phyloP scores from a whole-genome alignment of 2,888 invertebrate species.

The Xestia sexstrigata region DNA sequence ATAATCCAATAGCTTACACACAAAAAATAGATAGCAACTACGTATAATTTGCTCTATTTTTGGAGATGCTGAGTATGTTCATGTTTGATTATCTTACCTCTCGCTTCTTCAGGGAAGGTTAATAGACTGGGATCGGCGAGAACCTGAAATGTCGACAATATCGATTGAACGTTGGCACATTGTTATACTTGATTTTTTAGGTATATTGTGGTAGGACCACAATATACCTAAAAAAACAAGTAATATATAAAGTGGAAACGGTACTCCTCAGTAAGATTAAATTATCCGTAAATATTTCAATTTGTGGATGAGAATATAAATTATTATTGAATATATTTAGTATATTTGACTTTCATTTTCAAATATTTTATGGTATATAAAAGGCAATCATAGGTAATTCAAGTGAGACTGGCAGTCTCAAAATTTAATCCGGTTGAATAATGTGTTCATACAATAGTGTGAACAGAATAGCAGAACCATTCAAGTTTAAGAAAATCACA shows the following conservation, averaged over 20 bases:
- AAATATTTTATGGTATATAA: background rate
- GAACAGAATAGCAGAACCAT: background rate
- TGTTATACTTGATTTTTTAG: background rate
- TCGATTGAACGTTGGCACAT: background rate
- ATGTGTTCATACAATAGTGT: background rate
- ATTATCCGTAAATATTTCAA: background rate
- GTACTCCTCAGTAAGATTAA: background rate
- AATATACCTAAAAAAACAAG: too few species aligned
- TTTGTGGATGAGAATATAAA: too few species aligned
- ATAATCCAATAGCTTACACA: background rate
- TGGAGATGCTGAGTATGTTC: background rate
- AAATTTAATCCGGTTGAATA: background rate
- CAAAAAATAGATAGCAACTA: background rate
- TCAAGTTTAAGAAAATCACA: background rate
- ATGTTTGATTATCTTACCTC: conserved; percentile 59
- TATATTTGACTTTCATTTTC: background rate
- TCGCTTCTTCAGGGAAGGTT: conserved; percentile 70
- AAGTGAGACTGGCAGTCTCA: background rate
- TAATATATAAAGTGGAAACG: background rate
- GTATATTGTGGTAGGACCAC: background rate
- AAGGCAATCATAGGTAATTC: background rate
- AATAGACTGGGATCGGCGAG: conserved; percentile 61
- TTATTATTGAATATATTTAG: too few species aligned
- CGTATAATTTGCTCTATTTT: background rate
- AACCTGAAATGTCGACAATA: conserved; percentile 60